Percentiles rank a stretch among this genome's conserved stretches.
Conservation (phyloP, 1,140 invertebrate species). For the Musca vetustissima region DNA sequence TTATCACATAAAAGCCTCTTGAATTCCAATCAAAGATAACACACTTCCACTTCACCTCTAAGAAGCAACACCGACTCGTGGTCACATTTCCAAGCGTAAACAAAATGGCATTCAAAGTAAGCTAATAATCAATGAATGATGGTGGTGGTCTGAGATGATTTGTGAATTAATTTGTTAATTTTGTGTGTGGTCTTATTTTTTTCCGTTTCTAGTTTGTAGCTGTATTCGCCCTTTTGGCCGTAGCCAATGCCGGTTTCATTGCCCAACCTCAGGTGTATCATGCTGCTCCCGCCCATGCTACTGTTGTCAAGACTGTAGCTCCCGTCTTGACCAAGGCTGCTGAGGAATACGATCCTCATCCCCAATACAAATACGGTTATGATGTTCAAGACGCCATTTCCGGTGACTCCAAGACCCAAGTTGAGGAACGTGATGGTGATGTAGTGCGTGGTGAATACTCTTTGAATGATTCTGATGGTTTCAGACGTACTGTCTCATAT, state of each 20-base stretch:
- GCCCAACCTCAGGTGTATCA: conserved; percentile 36
- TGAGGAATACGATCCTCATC: conserved; percentile 54
- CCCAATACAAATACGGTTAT: conserved; percentile 59
- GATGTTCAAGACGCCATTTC: conserved; percentile 60
- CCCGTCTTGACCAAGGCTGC: conserved; percentile 39
- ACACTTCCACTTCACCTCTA: too few relatives aligned
- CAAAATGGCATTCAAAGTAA: conserved; percentile 53
- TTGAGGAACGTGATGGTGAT: conserved; percentile 63
- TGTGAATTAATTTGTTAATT: background rate
- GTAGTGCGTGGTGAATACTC: conserved; percentile 56
- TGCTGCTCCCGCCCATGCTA: conserved; percentile 22
- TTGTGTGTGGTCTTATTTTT: conserved; percentile 4
- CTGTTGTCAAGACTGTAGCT: conserved; percentile 27
- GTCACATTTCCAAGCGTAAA: conserved; percentile 15
- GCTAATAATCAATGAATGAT: conserved; percentile 19
- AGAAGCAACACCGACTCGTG: background rate
- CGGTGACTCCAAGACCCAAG: conserved; percentile 62
- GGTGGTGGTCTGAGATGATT: background rate
- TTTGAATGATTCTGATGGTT: conserved; percentile 51
- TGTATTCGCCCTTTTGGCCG: conserved; percentile 41
- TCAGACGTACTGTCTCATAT: conserved; percentile 53
- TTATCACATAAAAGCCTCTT: too few relatives aligned
- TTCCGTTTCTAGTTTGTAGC: conserved; percentile 39
- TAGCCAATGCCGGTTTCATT: conserved; percentile 41
- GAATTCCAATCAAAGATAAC: too few relatives aligned